Evolutionary conservation across 2,888 invertebrate species (phyloP).

Genomic region (Crepidodera aurea): DNA sequence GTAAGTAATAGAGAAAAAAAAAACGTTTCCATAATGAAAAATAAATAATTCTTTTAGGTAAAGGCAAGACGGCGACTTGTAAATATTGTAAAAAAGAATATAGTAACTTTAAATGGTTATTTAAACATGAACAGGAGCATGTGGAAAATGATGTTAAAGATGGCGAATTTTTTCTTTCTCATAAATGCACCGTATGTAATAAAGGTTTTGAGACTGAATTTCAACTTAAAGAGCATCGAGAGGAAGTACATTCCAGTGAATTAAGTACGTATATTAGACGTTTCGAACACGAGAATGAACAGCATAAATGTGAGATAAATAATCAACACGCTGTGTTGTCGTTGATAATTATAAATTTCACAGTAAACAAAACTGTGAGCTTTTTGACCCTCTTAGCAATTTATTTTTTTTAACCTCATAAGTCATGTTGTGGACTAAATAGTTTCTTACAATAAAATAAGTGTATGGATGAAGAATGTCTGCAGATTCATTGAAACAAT

Average conservation of each 20-base stretch:
- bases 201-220: slow-evolving; percentile 56
- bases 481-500: no score
- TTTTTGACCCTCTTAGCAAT: no score
- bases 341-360: no score
- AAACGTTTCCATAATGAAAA: neutral
- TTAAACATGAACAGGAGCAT: slow-evolving; percentile 50
- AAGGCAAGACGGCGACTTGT: slow-evolving; percentile 39
- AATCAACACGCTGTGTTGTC: no score
- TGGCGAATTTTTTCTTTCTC: slow-evolving; percentile 10
- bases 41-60: slow-evolving; percentile 13
- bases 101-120: slow-evolving; percentile 47
- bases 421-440: no score
- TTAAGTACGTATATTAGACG: slow-evolving; percentile 51
- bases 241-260: slow-evolving; percentile 57
- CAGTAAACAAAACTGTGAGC: no score
- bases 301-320: no score
- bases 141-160: slow-evolving; percentile 25
- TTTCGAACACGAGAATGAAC: neutral
- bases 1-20: slow-evolving; percentile 27
- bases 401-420: no score
- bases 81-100: slow-evolving; percentile 49
- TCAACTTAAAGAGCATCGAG: slow-evolving; percentile 58
- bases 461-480: no score
- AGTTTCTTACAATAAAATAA: no score
- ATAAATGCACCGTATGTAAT: slow-evolving; percentile 58